phyloP scores from a whole-genome alignment of 2,113 vertebrate genomes.

The Melierax canorus region DNA sequence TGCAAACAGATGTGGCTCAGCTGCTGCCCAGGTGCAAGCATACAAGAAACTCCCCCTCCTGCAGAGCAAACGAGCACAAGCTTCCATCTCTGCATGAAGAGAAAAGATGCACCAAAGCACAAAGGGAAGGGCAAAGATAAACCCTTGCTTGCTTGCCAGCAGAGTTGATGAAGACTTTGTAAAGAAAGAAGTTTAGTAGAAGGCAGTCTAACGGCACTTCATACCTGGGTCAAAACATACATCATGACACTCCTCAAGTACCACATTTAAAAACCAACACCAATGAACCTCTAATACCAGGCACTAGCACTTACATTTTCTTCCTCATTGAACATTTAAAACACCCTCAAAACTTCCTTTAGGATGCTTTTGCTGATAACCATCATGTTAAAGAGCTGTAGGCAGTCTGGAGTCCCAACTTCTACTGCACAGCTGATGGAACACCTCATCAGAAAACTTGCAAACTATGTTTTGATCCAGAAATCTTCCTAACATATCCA shows the following conservation, averaged over 20 bases:
- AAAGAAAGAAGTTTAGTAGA: not conserved
- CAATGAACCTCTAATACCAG: not conserved
- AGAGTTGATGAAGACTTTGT: not conserved
- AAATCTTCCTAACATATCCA: not conserved
- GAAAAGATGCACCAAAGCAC: not conserved
- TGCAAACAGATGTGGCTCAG: not conserved
- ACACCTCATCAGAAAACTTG: not conserved
- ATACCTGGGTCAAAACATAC: not conserved
- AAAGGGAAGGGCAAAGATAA: not conserved
- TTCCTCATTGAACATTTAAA: not conserved
- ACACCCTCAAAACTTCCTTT: not conserved
- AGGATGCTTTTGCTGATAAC: not conserved
- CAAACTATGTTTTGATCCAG: not conserved
- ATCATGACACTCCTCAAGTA: not conserved
- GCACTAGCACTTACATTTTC: not conserved
- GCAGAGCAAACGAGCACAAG: not conserved
- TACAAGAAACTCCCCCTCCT: not conserved
- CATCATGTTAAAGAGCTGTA: not conserved
- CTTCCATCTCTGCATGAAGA: not conserved
- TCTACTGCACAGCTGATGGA: rapidly evolving
- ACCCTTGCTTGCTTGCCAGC: not conserved
- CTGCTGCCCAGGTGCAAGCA: not conserved
- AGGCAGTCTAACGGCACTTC: not conserved
- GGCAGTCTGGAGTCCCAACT: not conserved
- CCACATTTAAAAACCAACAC: not conserved